Percentiles rank a stretch among this genome's conserved stretches.
Evolutionary conservation across 2,113 vertebrate genomes (phyloP).

Genomic region (Pygathrix nemaeus): DNA sequence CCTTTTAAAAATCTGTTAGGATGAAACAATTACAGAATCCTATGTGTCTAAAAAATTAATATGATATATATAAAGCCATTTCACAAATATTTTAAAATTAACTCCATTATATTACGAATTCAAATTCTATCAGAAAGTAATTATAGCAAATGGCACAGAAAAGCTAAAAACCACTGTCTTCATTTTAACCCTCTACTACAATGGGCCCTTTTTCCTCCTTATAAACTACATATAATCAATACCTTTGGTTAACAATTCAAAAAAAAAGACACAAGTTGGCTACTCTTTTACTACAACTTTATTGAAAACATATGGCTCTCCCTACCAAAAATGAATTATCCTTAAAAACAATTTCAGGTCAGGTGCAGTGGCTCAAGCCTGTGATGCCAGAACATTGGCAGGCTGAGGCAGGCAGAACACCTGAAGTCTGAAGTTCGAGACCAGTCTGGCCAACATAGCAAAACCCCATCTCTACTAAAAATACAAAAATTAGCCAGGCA

Average conservation of each 20-base stretch:
- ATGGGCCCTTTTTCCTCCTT: background rate
- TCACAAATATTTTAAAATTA: background rate
- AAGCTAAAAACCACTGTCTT: slow-evolving; percentile 11
- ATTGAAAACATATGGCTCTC: background rate
- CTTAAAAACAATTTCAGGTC: background rate
- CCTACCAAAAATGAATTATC: background rate
- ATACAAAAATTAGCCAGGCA: too few species aligned
- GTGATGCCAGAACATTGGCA: too few species aligned
- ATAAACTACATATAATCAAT: background rate
- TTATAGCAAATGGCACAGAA: background rate
- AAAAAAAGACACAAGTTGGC: background rate
- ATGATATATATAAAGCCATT: background rate
- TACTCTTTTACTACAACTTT: slow-evolving; percentile 2
- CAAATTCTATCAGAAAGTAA: slow-evolving; percentile 17
- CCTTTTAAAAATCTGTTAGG: background rate
- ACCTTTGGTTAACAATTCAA: background rate
- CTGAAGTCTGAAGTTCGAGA: too few species aligned
- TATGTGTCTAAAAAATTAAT: background rate
- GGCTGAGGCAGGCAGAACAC: too few species aligned
- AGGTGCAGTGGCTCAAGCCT: too few species aligned
- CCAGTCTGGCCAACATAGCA: too few species aligned
- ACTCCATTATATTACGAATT: background rate
- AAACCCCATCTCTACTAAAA: too few species aligned
- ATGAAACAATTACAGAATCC: background rate
- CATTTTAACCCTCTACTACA: background rate